Evolutionary conservation across 2,888 invertebrate genomes (phyloP).

Genomic region (Aleiodes testaceus): DNA sequence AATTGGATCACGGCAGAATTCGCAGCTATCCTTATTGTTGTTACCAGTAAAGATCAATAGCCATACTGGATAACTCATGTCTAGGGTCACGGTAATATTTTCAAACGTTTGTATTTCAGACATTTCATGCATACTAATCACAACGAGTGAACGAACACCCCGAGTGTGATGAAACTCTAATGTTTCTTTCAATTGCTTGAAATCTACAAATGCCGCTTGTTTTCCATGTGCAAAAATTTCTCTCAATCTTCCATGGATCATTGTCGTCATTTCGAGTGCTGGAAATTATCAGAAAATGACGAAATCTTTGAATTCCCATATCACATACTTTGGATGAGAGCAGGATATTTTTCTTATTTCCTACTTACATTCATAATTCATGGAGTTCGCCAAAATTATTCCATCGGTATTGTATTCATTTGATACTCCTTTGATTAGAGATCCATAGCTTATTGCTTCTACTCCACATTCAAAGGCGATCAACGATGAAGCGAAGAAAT

Average conservation of each 20-base stretch:
- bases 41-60: constrained; percentile 56
- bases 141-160: constrained; percentile 54
- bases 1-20: constrained; percentile 50
- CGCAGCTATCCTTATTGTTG: constrained; percentile 35
- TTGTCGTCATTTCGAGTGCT: background rate
- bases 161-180: background rate
- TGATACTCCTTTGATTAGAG: too few relatives aligned
- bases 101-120: constrained; percentile 52
- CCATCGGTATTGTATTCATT: too few relatives aligned
- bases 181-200: background rate
- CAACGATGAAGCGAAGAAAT: too few relatives aligned
- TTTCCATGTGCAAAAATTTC: background rate
- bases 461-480: too few relatives aligned
- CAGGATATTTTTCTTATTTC: too few relatives aligned
- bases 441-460: too few relatives aligned
- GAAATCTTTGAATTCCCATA: too few relatives aligned
- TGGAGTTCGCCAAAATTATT: too few relatives aligned
- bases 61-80: constrained; percentile 59
- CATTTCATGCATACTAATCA: constrained; percentile 48
- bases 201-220: background rate
- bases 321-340: too few relatives aligned
- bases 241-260: background rate
- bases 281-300: too few relatives aligned
- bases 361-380: too few relatives aligned
- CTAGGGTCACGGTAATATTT: constrained; percentile 39